phyloP scores from a whole-genome alignment of 2,797 vertebrate species.

The Meriones psammophilus region DNA sequence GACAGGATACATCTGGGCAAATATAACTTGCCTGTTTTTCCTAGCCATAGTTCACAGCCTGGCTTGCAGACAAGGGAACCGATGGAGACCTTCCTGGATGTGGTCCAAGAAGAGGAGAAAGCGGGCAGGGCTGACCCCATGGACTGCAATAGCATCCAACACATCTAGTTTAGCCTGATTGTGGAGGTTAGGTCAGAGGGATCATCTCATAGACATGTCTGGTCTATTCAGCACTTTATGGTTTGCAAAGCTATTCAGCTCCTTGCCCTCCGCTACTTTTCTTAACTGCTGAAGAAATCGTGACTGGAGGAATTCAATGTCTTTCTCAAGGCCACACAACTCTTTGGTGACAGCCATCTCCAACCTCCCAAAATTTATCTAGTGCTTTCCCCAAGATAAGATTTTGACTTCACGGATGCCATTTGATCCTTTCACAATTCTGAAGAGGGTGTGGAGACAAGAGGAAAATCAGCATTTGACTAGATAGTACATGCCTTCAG shows the following conservation, averaged over 20 bases:
- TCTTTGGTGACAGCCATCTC: neutral
- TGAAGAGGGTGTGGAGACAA: neutral
- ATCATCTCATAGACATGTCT: neutral
- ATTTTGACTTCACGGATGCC: neutral
- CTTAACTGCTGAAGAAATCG: neutral
- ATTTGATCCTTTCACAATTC: neutral
- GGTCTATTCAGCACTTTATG: neutral
- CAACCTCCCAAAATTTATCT: neutral
- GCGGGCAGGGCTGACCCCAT: conserved; percentile 2
- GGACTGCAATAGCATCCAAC: neutral
- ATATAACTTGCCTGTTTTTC: conserved; percentile 79
- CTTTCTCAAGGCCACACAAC: too few species aligned
- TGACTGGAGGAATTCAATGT: neutral
- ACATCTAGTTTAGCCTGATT: neutral
- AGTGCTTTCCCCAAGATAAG: neutral
- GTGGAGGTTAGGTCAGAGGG: neutral
- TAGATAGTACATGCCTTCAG: neutral
- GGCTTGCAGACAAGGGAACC: conserved; percentile 75
- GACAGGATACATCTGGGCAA: conserved; percentile 83
- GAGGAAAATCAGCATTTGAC: neutral
- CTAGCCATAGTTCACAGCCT: conserved; percentile 72
- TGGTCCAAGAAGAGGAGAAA: conserved; percentile 62
- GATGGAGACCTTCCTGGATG: conserved; percentile 80
- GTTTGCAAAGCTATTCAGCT: neutral
- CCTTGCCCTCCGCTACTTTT: neutral